Evolutionary conservation across 2,113 vertebrate genomes (phyloP).

Genomic region (Canis aureus): DNA sequence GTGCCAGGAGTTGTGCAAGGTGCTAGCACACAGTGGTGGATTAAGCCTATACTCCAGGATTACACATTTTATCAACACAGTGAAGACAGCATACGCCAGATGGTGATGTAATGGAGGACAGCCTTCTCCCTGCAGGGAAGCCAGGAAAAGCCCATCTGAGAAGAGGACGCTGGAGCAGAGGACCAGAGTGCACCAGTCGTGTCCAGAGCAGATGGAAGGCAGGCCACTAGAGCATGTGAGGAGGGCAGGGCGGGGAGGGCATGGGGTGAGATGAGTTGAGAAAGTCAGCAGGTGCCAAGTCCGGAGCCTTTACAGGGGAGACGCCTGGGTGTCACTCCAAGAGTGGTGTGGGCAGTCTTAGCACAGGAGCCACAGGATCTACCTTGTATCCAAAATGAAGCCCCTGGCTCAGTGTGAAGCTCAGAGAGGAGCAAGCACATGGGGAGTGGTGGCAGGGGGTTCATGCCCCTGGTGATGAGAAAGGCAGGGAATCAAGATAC

Average conservation of each 20-base stretch:
- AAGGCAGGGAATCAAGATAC: background rate
- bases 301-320: background rate
- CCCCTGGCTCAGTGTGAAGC: background rate
- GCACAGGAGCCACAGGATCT: background rate
- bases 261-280: background rate
- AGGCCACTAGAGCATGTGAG: background rate
- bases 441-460: too few species aligned
- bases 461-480: background rate
- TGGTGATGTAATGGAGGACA: fast-evolving
- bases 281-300: too few species aligned
- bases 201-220: background rate
- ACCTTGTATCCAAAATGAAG: background rate
- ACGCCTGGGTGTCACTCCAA: background rate
- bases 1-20: background rate
- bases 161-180: background rate
- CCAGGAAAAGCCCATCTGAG: background rate
- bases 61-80: fast-evolving
- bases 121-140: background rate
- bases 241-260: background rate
- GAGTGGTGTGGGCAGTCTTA: background rate
- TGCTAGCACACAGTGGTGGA: too few species aligned
- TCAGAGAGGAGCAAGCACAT: too few species aligned
- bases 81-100: background rate
- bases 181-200: fast-evolving
- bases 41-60: too few species aligned